Evolutionary conservation across 1,140 invertebrate species (phyloP).

Genomic region (Choristoneura fumiferana): DNA sequence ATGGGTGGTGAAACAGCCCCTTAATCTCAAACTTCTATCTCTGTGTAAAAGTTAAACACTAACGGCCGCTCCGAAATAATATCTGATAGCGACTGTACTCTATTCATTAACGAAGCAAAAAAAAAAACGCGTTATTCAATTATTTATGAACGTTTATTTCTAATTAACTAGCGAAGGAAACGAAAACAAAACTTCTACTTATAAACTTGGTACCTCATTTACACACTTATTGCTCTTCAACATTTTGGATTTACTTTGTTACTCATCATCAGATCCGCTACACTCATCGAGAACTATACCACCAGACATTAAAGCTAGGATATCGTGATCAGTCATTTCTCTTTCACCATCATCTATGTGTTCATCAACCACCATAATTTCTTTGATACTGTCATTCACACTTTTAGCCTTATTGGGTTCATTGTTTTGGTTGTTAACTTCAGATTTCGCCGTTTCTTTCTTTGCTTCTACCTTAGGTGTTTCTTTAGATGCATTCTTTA

Average conservation of each 20-base stretch:
- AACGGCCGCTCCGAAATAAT: no score
- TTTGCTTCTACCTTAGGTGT: not conserved
- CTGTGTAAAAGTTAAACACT: no score
- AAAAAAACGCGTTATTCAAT: no score
- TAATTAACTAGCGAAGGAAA: no score
- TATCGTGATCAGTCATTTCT: constrained; percentile 57
- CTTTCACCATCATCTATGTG: constrained; percentile 53
- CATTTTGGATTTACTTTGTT: not conserved
- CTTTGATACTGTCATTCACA: not conserved
- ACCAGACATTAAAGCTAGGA: constrained; percentile 52
- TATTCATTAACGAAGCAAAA: no score
- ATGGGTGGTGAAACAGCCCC: no score
- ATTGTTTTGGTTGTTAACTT: not conserved
- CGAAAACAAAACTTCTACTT: no score
- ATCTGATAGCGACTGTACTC: no score
- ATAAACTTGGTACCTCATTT: no score
- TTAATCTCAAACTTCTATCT: no score
- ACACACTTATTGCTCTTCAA: no score
- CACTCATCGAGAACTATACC: constrained; percentile 63
- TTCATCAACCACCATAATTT: constrained; percentile 31
- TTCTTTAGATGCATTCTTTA: not conserved
- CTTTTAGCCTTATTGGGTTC: not conserved
- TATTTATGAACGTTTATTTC: no score
- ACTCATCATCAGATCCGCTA: constrained; percentile 51
- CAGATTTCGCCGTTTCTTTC: not conserved